Evolutionary conservation across 2,113 vertebrate genomes (phyloP).

Genomic region (Caloenas nicobarica): DNA sequence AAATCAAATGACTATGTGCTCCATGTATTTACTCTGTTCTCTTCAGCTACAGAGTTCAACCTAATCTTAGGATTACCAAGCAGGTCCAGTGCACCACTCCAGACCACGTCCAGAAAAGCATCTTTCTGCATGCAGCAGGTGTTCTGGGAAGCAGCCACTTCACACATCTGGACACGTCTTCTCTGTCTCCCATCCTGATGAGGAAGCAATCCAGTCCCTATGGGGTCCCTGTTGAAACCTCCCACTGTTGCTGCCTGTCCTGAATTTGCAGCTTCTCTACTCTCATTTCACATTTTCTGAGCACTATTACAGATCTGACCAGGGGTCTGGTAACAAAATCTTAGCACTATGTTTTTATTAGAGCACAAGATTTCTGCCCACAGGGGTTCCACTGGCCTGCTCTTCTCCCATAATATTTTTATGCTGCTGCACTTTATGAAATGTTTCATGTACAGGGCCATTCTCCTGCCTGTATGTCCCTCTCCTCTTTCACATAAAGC

Average conservation of each 20-base stretch:
- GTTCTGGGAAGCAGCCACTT: not conserved
- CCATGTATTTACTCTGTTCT: not conserved
- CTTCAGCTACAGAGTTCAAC: not conserved
- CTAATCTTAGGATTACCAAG: not conserved
- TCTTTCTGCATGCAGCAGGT: not conserved
- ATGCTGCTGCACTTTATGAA: not conserved
- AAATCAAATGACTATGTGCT: not conserved
- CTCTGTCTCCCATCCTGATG: not conserved
- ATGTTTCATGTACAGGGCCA: not conserved
- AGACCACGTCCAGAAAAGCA: not conserved
- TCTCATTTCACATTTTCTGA: constrained; percentile 28
- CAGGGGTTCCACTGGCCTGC: not conserved
- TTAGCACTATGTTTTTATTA: not conserved
- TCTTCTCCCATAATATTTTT: not conserved
- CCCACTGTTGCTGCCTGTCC: not conserved
- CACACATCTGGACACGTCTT: not conserved
- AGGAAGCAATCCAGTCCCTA: not conserved
- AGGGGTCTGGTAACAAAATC: not conserved
- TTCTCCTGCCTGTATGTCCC: not conserved
- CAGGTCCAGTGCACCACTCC: not conserved
- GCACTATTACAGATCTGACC: not conserved
- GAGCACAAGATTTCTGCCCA: not conserved
- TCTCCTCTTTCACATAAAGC: not conserved
- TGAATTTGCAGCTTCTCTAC: constrained; percentile 23
- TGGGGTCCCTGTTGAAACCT: not conserved